phyloP scores from a whole-genome alignment of 2,888 invertebrate species.

The Mayetiola destructor region DNA sequence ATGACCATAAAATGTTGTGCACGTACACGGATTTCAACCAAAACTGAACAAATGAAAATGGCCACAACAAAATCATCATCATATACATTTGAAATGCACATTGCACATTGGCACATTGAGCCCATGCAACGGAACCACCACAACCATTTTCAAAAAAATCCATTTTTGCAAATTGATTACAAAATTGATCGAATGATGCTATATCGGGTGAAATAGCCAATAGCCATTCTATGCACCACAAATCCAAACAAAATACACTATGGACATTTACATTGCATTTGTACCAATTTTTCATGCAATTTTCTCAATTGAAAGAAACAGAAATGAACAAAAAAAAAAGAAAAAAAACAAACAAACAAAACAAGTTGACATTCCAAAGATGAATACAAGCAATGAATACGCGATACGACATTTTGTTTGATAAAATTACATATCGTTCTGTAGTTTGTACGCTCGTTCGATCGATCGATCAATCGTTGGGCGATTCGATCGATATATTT shows the following conservation, averaged over 20 bases:
- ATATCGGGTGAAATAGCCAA: neutral
- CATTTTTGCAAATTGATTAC: no score
- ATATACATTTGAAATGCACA: neutral
- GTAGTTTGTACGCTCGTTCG: no score
- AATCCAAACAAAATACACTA: neutral
- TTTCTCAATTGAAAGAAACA: neutral
- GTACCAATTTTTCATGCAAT: neutral
- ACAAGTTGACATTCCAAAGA: slow-evolving; percentile 12
- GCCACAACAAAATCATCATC: neutral
- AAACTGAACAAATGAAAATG: neutral
- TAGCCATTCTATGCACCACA: neutral
- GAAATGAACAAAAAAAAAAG: no score
- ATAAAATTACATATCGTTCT: no score
- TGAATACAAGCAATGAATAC: no score
- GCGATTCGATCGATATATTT: neutral
- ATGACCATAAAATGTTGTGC: neutral
- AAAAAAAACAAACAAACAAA: neutral
- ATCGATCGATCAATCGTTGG: no score
- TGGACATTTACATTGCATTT: neutral
- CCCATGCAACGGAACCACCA: no score
- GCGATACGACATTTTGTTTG: no score
- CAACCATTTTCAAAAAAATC: no score
- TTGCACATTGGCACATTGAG: no score
- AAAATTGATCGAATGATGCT: no score
- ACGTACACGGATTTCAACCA: neutral